A percentile compares a stretch with the other conserved stretches of the same genome.
Conservation (phyloP, 2,888 invertebrate species). For the Lysandra bellargus region DNA sequence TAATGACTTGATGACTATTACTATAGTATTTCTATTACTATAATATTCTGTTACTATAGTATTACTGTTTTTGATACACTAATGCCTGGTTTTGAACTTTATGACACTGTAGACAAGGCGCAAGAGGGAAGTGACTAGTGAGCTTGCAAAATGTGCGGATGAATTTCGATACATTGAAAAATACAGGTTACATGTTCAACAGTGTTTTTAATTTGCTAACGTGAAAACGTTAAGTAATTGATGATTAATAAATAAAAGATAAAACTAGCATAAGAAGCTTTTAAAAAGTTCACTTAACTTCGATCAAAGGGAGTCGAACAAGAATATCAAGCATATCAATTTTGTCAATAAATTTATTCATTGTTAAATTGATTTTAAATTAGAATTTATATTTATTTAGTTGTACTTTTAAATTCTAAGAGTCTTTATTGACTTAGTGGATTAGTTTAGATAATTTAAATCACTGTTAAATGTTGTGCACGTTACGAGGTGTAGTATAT, state of each 20-base stretch:
- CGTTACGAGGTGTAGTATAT: conserved; percentile 55
- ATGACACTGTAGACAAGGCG: too few relatives aligned
- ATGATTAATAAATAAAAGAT: neutral
- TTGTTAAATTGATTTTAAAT: conserved; percentile 54
- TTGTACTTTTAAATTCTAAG: conserved; percentile 54
- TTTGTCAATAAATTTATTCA: conserved; percentile 47
- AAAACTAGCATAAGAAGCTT: neutral
- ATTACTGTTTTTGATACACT: too few relatives aligned
- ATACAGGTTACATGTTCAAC: neutral
- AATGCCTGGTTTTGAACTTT: too few relatives aligned
- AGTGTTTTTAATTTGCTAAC: too few relatives aligned
- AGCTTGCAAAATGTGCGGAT: too few relatives aligned
- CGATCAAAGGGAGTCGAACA: conserved; percentile 56
- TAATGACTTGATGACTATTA: too few relatives aligned
- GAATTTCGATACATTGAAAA: too few relatives aligned
- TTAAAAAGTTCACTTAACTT: conserved; percentile 41
- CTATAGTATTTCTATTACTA: too few relatives aligned
- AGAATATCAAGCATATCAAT: conserved; percentile 79
- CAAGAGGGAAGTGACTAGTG: too few relatives aligned
- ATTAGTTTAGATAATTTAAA: conserved; percentile 72
- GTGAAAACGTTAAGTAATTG: too few relatives aligned
- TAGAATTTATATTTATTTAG: conserved; percentile 59
- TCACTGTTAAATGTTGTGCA: conserved; percentile 81
- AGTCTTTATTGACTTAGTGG: conserved; percentile 64
- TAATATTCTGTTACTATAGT: too few relatives aligned